These are phyloP conservation scores for Stomatorhinus walkeri DNA, from an alignment of 2,797 vertebrate genomes.

Conservation along the genomic window DNA sequence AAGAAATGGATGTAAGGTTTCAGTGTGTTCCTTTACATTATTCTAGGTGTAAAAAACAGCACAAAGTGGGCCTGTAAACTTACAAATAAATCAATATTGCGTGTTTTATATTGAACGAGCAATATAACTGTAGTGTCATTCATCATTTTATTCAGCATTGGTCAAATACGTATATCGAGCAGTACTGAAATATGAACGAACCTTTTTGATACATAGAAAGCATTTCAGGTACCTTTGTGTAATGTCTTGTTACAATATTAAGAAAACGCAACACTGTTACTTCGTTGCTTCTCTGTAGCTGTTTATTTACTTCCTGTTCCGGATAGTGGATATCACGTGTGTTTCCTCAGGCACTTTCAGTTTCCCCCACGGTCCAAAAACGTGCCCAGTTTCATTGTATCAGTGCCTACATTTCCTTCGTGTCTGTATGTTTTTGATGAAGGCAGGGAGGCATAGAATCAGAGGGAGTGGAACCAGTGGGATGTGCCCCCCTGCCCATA, in stretches of 20 bases:
- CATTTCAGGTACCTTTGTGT: not conserved
- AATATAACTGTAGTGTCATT: not conserved
- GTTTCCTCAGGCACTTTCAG: not conserved
- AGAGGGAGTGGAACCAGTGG: not conserved
- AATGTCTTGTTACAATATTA: not conserved
- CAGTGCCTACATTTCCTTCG: not conserved
- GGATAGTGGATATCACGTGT: not conserved
- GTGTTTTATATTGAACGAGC: not conserved
- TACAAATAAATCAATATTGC: not conserved
- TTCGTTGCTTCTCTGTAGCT: not conserved
- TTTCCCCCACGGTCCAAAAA: not conserved
- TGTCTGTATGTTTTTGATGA: not conserved
- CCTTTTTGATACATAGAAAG: not conserved
- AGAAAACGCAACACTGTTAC: not conserved
- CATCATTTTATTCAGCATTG: not conserved
- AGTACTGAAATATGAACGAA: not conserved
- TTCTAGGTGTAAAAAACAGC: not conserved
- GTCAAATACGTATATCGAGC: not conserved
- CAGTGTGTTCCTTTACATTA: not conserved
- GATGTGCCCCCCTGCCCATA: not conserved
- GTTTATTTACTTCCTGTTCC: not conserved
- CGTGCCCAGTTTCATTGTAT: not conserved
- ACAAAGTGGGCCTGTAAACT: not conserved
- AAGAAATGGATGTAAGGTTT: not conserved
- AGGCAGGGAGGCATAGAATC: not conserved